phyloP scores from a whole-genome alignment of 2,797 vertebrate species.

The Phalloptychus januarius region DNA sequence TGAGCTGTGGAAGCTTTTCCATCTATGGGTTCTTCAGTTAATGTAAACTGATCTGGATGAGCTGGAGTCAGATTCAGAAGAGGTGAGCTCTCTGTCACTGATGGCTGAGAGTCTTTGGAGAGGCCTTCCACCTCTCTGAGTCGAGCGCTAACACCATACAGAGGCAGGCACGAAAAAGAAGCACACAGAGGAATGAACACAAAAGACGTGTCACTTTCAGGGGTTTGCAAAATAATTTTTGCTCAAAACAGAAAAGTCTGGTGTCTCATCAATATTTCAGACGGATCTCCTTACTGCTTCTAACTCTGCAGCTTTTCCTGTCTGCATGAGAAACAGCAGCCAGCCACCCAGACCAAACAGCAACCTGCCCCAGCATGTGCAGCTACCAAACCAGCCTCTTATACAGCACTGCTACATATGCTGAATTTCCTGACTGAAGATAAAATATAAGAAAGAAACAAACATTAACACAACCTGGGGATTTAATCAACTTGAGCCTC shows the following conservation, averaged over 20 bases:
- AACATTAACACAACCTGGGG: constrained; percentile 17
- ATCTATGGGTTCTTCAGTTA: constrained; percentile 14
- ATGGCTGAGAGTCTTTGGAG: constrained; percentile 15
- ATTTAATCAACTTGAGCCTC: constrained; percentile 25
- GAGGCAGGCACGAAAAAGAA: constrained; percentile 3
- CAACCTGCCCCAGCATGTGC: constrained; percentile 46
- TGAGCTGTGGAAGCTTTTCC: constrained; percentile 15
- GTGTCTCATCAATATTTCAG: constrained; percentile 76
- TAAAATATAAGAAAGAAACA: constrained; percentile 5
- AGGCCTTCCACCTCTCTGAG: constrained; percentile 22
- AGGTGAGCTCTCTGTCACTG: constrained; percentile 28
- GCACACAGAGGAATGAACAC: constrained; percentile 31
- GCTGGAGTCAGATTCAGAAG: constrained; percentile 39
- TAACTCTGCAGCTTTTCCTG: constrained; percentile 48
- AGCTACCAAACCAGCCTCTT: constrained; percentile 30
- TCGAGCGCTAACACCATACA: not conserved
- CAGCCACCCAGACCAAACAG: constrained; percentile 32
- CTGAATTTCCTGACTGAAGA: constrained; percentile 20
- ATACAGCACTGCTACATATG: constrained; percentile 23
- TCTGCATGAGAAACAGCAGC: constrained; percentile 56
- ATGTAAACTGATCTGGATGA: constrained; percentile 53
- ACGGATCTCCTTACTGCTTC: constrained; percentile 64
- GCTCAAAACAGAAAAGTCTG: constrained; percentile 47
- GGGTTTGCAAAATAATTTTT: constrained; percentile 41
- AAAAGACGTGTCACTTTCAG: constrained; percentile 19